Base-by-base conservation (phyloP, 2,113 vertebrate species). In the Oreotrochilus melanogaster region DNA sequence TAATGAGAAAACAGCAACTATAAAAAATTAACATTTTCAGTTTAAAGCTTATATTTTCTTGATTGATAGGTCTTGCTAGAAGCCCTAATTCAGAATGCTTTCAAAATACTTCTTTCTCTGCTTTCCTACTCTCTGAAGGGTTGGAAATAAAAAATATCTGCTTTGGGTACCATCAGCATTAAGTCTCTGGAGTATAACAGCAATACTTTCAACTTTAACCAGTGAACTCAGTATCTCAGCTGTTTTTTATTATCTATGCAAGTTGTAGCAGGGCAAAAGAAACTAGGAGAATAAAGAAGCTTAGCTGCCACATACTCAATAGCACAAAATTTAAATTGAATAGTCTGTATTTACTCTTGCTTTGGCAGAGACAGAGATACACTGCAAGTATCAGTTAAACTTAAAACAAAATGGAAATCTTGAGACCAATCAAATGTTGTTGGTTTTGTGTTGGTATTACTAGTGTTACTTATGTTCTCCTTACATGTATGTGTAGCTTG, bases 221-320 rank as follows among this genome's bases (percentile, higher is more conserved):
- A 72, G 25, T 78, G 88, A 90, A 92, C 88, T 89, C 66, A 14
- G 21, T 53, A 61, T 78, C 43, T 95, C 94, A 91, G 76, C 64
- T 95, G 96, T 1, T 88, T 93, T 90, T 67, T 94, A 88, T 97
- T 95, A 92, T 73, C 76, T 74, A 9, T 62, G 56, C 47, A 91
- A 92, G 88, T 37, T 47, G 71, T 64, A 81, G 72, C 43, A 84
- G 17, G 67, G 69, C 78, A 71, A 73, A 90, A 92, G 51, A 43
- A 82, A 62, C 54, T 15, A 9, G 0, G 47, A 66, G 58, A 67
- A 81, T 50, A 76, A 73, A 73, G 50, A 2, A 72, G 14, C 25
- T 78, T 74, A 80, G 51, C 67, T 81, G 92, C 67, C 72, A 58
- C 0, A 2, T 76, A 83, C 51, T 56, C 72, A 78, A 56, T 6